Base-by-base conservation (phyloP, 2,113 vertebrate genomes). In the Neogobius melanostomus region DNA sequence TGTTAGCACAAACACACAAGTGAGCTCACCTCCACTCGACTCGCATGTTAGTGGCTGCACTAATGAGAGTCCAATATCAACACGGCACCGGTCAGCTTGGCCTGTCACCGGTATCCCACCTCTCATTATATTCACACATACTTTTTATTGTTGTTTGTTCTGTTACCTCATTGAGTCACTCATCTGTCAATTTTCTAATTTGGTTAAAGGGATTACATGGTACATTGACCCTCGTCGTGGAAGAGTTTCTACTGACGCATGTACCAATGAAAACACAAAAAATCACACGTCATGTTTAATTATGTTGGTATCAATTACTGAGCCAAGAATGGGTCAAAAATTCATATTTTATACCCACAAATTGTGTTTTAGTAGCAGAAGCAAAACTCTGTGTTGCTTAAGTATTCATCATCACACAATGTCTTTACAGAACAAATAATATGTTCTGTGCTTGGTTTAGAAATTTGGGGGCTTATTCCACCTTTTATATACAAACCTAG, bases 1-100 rank as follows among this genome's bases (percentile, higher is more conserved):
- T 36, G 82, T 84, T 88, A 64, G 48, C 86, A 86, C 86, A 84
- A 84, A 84, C 82, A 86, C 80, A 76, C 69, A 75, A 69, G 82
- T 88, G 87, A 86, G 79, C 74, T 88, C 84, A 88, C 74, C 65
- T 60, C 76, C 71, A 6, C 51, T 59, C 49, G 21, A 16, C 60
- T 9, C 53, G 53, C 44, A 57, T 67, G 72, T 54, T 68, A 66
- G 63, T 66, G 59, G 54, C 60, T 66, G 63, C 46, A 10, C 15
- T 6, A 49, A 43, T 6, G 14, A 49, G 50, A 3, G 72, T 79
- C 83, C 85, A 87, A 81, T 69, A 82, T 68, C 61, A 86, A 86
- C 80, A 80, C 60, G 66, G 69, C 74, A 72, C 67, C 48, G 68
- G 72, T 81, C 68, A 83, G 49, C 7, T n/a, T 64, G 79, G 75